A percentile compares a stretch with the other conserved stretches of the same genome.
Evolutionary conservation across 2,113 vertebrate genomes (phyloP).

Genomic region (Xyliphius kryptos): DNA sequence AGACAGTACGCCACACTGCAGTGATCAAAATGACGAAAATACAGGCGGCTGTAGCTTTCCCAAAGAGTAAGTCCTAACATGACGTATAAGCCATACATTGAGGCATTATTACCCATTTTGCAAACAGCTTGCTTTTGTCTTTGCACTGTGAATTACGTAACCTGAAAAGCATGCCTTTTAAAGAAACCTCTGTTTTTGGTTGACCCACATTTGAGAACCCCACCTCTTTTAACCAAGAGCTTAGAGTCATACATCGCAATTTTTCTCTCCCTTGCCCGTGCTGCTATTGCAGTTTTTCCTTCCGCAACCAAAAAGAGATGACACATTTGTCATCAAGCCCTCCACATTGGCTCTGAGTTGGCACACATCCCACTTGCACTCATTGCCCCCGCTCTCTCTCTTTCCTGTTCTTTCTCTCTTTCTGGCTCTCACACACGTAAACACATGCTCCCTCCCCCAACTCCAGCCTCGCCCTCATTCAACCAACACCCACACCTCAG

Average conservation of each 20-base stretch:
- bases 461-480: slow-evolving; percentile 25
- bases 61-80: background rate
- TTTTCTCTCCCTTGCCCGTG: background rate
- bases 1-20: slow-evolving; percentile 11
- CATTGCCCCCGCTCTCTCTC: slow-evolving; percentile 20
- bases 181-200: slow-evolving; percentile 22
- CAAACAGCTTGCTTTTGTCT: background rate
- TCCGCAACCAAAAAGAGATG: slow-evolving; percentile 18
- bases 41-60: background rate
- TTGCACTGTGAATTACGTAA: background rate
- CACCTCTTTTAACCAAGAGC: slow-evolving; percentile 33
- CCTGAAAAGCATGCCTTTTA: slow-evolving; percentile 27
- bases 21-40: slow-evolving; percentile 25
- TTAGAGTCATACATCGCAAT: slow-evolving; percentile 18
- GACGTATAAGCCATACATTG: background rate
- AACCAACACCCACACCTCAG: slow-evolving; percentile 22
- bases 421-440: slow-evolving; percentile 1
- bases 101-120: background rate
- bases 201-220: slow-evolving; percentile 45
- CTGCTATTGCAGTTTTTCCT: slow-evolving; percentile 29
- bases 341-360: slow-evolving; percentile 26
- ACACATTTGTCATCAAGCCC: slow-evolving; percentile 39
- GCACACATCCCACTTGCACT: slow-evolving; percentile 31
- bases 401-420: slow-evolving; percentile 2
- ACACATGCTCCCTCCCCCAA: slow-evolving; percentile 23